phyloP scores from a whole-genome alignment of 2,888 invertebrate genomes.

The Cataglyphis albicans region DNA sequence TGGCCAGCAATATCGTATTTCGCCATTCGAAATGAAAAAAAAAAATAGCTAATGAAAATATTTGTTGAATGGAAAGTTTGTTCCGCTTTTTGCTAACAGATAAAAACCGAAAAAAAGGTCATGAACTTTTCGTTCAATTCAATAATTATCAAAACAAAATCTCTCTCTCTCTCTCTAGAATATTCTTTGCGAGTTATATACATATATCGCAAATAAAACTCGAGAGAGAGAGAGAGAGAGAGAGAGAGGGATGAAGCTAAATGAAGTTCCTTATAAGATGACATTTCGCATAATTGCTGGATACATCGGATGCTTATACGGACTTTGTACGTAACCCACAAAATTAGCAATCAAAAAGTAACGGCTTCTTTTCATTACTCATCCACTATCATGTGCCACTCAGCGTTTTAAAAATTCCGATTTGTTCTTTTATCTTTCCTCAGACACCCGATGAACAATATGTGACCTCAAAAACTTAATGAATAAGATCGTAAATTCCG shows the following conservation, averaged over 20 bases:
- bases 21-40: neutral
- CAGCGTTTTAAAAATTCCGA: neutral
- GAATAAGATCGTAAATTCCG: neutral
- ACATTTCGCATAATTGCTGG: neutral
- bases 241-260: neutral
- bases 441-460: neutral
- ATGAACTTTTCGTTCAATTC: too few species aligned
- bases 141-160: too few species aligned
- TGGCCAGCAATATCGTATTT: neutral
- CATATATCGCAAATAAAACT: neutral
- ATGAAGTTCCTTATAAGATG: neutral
- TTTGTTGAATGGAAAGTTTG: too few species aligned
- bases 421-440: neutral
- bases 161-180: too few species aligned
- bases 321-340: neutral
- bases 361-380: neutral
- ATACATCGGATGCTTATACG: neutral
- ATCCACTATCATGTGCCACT: neutral
- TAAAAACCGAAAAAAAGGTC: too few species aligned
- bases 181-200: too few species aligned
- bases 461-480: neutral
- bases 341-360: slow-evolving; percentile 1
- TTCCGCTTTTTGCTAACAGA: too few species aligned
- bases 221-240: neutral
- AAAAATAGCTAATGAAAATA: neutral